phyloP scores from a whole-genome alignment of 64 coral and sea anemone genomes.

The Stichodactyla helianthus region DNA sequence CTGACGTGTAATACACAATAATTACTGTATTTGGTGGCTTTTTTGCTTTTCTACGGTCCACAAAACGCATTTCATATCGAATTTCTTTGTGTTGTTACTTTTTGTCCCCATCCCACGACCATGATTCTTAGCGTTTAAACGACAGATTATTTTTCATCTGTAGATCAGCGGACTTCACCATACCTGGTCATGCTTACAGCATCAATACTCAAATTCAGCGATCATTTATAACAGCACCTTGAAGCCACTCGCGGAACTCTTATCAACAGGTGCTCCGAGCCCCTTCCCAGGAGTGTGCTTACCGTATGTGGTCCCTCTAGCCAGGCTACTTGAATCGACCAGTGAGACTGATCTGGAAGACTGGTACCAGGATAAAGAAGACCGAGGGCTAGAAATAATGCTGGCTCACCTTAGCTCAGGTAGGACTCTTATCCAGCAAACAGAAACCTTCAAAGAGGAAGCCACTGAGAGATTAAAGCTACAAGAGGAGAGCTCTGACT shows the following conservation, averaged over 20 bases:
- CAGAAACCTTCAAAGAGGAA: slow-evolving; percentile 56
- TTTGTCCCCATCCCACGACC: too few relatives aligned
- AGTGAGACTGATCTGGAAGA: slow-evolving; percentile 69
- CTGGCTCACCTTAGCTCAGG: slow-evolving; percentile 64
- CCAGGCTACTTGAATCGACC: slow-evolving; percentile 71
- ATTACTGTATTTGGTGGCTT: too few relatives aligned
- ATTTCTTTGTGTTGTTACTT: too few relatives aligned
- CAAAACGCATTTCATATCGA: too few relatives aligned
- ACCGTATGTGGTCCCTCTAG: slow-evolving; percentile 75
- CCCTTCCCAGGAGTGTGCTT: slow-evolving; percentile 90
- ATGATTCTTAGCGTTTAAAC: too few relatives aligned
- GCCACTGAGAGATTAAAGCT: background rate
- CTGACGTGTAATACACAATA: too few relatives aligned
- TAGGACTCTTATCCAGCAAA: slow-evolving; percentile 65
- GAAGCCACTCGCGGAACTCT: slow-evolving; percentile 69
- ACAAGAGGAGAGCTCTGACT: slow-evolving; percentile 3
- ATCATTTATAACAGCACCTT: slow-evolving; percentile 78
- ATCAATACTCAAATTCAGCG: slow-evolving; percentile 64
- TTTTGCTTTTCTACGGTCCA: too few relatives aligned
- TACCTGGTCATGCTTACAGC: slow-evolving; percentile 90
- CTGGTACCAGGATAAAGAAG: slow-evolving; percentile 42
- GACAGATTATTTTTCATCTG: background rate
- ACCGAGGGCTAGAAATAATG: slow-evolving; percentile 68
- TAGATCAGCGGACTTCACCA: slow-evolving; percentile 85
- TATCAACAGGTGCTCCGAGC: slow-evolving; percentile 81